A percentile compares a stretch with the other conserved stretches of the same genome.
Evolutionary conservation across 1,140 invertebrate genomes (phyloP).

Genomic region (Triops cancriformis): DNA sequence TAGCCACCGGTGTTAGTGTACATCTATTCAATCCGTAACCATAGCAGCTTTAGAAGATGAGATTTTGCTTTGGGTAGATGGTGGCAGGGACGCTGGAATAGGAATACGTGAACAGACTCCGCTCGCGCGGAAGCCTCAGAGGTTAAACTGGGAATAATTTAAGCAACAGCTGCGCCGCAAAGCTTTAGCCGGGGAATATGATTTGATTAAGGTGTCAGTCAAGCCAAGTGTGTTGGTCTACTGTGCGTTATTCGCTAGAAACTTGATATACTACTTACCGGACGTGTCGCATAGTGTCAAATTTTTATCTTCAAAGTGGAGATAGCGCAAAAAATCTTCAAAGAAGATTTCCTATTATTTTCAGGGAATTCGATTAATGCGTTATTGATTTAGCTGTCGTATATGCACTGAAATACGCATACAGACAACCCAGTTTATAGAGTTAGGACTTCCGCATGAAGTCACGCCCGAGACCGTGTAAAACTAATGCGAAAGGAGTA

Average conservation of each 20-base stretch:
- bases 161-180: neutral
- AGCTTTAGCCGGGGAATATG: neutral
- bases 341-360: too few species aligned
- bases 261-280: neutral
- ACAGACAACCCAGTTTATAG: too few species aligned
- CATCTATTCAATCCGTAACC: neutral
- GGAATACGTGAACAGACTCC: neutral
- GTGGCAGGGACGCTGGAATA: neutral
- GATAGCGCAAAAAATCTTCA: too few species aligned
- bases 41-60: neutral
- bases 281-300: neutral
- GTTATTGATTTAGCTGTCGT: too few species aligned
- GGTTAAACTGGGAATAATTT: slow-evolving; percentile 1
- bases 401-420: too few species aligned
- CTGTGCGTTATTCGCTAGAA: neutral
- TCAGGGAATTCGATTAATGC: too few species aligned
- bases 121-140: neutral
- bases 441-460: too few species aligned
- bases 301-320: neutral
- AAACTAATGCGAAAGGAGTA: too few species aligned
- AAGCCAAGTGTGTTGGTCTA: neutral
- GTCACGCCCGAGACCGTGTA: too few species aligned
- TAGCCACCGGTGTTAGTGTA: neutral
- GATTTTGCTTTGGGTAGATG: neutral
- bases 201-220: slow-evolving; percentile 10